Conservation (phyloP, 2,888 invertebrate genomes). For the Papilio elwesi region DNA sequence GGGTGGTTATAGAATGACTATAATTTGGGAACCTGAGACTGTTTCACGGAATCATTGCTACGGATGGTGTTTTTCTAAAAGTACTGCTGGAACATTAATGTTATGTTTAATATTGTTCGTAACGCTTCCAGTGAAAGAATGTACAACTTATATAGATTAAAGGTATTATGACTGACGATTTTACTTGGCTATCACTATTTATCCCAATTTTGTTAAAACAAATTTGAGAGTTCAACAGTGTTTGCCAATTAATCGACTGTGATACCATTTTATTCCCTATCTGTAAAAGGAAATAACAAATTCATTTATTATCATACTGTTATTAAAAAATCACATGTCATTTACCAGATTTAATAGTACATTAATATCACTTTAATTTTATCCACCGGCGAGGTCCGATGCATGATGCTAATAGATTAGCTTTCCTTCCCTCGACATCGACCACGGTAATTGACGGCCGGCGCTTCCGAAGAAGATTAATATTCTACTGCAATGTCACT, state of each 20-base stretch:
- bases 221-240: not conserved
- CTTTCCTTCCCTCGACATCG: slow-evolving; percentile 55
- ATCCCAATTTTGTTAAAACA: too few relatives aligned
- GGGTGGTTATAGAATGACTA: slow-evolving; percentile 52
- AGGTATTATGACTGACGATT: not conserved
- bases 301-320: not conserved
- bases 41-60: slow-evolving; percentile 55
- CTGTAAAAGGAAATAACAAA: not conserved
- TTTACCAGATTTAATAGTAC: slow-evolving; percentile 43
- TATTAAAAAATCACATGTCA: not conserved
- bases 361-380: slow-evolving; percentile 48
- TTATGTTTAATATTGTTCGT: not conserved
- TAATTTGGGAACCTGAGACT: slow-evolving; percentile 51
- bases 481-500: slow-evolving; percentile 40
- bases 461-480: slow-evolving; percentile 50
- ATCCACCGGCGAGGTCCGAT: slow-evolving; percentile 41
- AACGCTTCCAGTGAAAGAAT: not conserved
- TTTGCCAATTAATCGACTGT: not conserved
- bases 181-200: too few relatives aligned
- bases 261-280: not conserved
- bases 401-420: slow-evolving; percentile 52
- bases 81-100: not conserved
- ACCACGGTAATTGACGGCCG: slow-evolving; percentile 38
- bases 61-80: slow-evolving; percentile 44
- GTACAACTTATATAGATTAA: too few relatives aligned